Evolutionary conservation across 64 coral and sea anemone genomes (phyloP).

Genomic region (Stichodactyla helianthus): DNA sequence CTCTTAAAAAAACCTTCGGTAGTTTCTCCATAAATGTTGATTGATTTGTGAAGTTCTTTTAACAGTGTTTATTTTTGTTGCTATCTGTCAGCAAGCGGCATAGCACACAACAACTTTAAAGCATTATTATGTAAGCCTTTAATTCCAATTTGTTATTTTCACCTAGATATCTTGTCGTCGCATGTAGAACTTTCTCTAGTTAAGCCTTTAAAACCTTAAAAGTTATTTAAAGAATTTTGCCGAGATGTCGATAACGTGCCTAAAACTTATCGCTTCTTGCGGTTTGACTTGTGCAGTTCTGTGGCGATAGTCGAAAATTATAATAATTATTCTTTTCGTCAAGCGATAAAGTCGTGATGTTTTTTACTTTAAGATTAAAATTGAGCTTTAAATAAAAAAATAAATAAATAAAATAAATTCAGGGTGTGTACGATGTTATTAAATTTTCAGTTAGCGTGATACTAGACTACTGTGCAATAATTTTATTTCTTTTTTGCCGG

Average conservation of each 20-base stretch:
- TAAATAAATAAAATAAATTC: too few species aligned
- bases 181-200: not conserved
- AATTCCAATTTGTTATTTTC: not conserved
- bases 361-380: too few species aligned
- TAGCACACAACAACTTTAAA: not conserved
- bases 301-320: not conserved
- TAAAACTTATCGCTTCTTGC: not conserved
- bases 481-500: not conserved
- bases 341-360: too few species aligned
- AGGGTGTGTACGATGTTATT: too few species aligned
- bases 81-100: not conserved
- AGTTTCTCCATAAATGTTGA: not conserved
- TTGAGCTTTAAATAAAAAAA: too few species aligned
- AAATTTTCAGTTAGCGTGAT: too few species aligned
- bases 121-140: not conserved
- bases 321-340: too few species aligned
- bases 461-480: not conserved
- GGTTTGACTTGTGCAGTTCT: not conserved
- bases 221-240: not conserved
- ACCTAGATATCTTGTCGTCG: not conserved
- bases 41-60: not conserved
- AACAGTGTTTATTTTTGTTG: not conserved
- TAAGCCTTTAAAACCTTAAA: not conserved
- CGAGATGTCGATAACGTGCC: not conserved
- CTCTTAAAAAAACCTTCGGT: not conserved